These are phyloP conservation scores for Eupithecia dodoneata DNA, from an alignment of 2,888 invertebrate species.

Conservation along the genomic window DNA sequence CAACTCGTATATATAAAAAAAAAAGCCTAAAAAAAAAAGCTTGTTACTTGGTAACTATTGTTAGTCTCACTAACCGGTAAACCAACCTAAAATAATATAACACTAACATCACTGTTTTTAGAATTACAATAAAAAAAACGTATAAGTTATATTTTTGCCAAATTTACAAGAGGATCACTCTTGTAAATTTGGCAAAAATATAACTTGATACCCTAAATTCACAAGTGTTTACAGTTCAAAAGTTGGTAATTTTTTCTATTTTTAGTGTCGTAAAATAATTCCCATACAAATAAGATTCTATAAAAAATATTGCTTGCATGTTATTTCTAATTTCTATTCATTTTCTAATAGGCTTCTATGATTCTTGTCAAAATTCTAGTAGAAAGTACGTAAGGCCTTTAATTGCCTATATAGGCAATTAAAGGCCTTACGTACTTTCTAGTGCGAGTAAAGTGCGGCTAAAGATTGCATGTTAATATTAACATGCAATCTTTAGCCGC, in stretches of 20 bases:
- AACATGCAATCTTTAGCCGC: not conserved
- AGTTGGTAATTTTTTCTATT: not conserved
- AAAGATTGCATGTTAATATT: too few relatives aligned
- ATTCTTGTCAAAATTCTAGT: not conserved
- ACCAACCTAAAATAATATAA: not conserved
- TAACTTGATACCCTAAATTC: not conserved
- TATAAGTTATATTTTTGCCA: too few relatives aligned
- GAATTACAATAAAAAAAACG: not conserved
- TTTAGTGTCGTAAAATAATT: not conserved
- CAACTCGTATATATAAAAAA: not conserved
- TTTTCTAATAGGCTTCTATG: not conserved
- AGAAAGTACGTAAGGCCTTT: not conserved
- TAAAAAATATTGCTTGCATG: not conserved
- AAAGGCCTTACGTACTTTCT: too few relatives aligned
- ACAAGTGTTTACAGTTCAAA: not conserved
- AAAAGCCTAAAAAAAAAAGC: too few relatives aligned
- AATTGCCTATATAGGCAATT: not conserved
- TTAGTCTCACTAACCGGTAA: constrained; percentile 25
- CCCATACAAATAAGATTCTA: not conserved
- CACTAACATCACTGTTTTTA: not conserved
- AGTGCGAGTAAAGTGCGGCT: too few relatives aligned
- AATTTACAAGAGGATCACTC: too few relatives aligned
- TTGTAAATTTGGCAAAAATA: not conserved
- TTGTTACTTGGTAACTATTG: constrained; percentile 29
- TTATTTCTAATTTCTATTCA: not conserved